These are phyloP conservation scores for Taxidea taxus DNA, from an alignment of 2,113 vertebrate genomes.

Conservation along the genomic window DNA sequence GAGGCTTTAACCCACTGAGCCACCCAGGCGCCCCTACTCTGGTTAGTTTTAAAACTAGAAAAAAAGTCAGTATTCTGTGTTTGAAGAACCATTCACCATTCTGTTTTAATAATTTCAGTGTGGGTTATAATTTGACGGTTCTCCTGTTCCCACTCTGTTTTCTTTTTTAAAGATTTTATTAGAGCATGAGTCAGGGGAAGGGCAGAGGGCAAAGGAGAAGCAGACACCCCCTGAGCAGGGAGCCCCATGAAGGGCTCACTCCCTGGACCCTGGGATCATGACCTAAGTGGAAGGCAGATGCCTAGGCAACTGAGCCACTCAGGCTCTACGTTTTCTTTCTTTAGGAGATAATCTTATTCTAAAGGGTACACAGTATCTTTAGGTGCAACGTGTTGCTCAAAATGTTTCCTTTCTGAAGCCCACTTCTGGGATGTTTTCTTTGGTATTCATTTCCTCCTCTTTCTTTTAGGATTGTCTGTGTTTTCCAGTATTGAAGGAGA, in stretches of 20 bases:
- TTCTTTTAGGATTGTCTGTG: constrained; percentile 80
- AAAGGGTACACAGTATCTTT: too few species aligned
- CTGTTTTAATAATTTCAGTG: background rate
- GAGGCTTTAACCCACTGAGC: too few species aligned
- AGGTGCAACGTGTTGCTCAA: background rate
- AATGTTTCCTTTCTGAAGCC: background rate
- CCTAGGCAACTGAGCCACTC: too few species aligned
- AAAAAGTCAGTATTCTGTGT: background rate
- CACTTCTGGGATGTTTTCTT: background rate
- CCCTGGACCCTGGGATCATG: background rate
- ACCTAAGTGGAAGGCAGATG: background rate
- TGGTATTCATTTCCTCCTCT: background rate
- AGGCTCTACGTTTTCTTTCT: background rate
- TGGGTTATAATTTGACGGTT: background rate
- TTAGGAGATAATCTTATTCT: background rate
- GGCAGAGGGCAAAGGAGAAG: background rate
- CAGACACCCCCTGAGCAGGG: background rate
- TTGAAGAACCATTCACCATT: background rate
- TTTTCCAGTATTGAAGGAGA: constrained; percentile 78
- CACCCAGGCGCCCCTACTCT: background rate
- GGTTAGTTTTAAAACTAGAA: background rate
- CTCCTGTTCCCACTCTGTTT: background rate
- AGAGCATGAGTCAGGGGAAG: background rate
- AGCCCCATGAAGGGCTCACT: background rate
- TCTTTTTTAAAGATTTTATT: background rate